phyloP scores from a whole-genome alignment of 1,140 invertebrate species.

The Yoshiicerus persimilis region DNA sequence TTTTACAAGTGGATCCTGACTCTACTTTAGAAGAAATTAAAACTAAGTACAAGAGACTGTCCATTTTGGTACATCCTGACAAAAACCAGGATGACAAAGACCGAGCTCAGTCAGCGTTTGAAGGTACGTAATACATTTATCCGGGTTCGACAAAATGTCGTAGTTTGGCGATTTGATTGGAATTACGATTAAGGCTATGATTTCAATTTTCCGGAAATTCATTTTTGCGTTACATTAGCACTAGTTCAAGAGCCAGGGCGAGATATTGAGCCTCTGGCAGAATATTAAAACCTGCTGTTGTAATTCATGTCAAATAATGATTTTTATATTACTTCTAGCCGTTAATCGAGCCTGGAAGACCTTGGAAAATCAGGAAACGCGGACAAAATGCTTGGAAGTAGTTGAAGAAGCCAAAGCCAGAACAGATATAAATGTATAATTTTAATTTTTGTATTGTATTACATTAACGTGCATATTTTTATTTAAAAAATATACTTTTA shows the following conservation, averaged over 20 bases:
- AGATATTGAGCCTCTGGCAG: no score
- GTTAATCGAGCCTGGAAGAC: slow-evolving; percentile 96
- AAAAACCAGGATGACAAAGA: slow-evolving; percentile 96
- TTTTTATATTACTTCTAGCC: slow-evolving; percentile 59
- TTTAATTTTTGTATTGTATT: no score
- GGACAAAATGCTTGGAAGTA: slow-evolving; percentile 92
- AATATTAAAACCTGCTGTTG: no score
- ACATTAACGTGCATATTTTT: no score
- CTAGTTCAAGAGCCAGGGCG: no score
- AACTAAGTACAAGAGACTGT: slow-evolving; percentile 94
- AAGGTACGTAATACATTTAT: slow-evolving; percentile 62
- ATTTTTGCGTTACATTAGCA: no score
- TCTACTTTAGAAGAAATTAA: slow-evolving; percentile 86
- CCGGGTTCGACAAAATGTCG: no score
- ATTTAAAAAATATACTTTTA: slow-evolving; percentile 24
- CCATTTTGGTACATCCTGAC: slow-evolving; percentile 97
- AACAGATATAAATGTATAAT: slow-evolving; percentile 85
- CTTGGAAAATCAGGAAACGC: slow-evolving; percentile 90
- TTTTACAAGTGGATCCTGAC: slow-evolving; percentile 91
- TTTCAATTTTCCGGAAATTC: no score
- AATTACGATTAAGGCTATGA: no score
- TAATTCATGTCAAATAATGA: not conserved
- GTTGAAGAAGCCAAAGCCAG: slow-evolving; percentile 95
- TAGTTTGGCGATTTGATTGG: no score
- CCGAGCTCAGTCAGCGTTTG: slow-evolving; percentile 89